Evolutionary conservation across 2,797 vertebrate species (phyloP).

Genomic region (Tauraco hartlaubi): DNA sequence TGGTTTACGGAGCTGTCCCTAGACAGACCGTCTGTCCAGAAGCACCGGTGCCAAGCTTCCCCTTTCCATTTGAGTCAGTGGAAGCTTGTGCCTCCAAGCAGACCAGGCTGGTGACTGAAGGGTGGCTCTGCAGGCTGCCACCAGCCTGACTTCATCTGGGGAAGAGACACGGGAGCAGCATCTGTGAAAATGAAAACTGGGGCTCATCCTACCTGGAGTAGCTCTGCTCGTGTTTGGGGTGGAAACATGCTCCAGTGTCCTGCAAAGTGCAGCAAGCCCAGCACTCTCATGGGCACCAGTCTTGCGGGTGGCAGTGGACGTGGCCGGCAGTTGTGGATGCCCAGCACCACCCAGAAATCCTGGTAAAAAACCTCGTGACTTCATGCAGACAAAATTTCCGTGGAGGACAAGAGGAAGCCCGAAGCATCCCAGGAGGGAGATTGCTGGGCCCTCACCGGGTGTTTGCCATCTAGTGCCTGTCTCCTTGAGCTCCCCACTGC

Average conservation of each 20-base stretch:
- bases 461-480: neutral
- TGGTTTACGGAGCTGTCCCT: neutral
- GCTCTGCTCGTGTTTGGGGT: neutral
- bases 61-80: conserved; percentile 60
- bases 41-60: neutral
- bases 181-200: accelerated
- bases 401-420: neutral
- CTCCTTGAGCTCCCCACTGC: neutral
- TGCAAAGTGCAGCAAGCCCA: neutral
- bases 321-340: neutral
- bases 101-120: neutral
- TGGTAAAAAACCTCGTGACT: neutral
- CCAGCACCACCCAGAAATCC: neutral
- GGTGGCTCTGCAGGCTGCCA: neutral
- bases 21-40: neutral
- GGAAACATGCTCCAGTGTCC: accelerated
- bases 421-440: neutral
- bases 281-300: neutral
- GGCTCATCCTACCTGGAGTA: neutral
- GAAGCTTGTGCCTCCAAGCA: conserved; percentile 8
- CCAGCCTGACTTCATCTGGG: neutral
- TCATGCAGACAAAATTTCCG: neutral
- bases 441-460: neutral
- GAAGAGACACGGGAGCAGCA: neutral
- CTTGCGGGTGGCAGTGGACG: accelerated